These are phyloP conservation scores for Cyaniris semiargus DNA, from an alignment of 2,888 invertebrate genomes.

Conservation along the genomic window DNA sequence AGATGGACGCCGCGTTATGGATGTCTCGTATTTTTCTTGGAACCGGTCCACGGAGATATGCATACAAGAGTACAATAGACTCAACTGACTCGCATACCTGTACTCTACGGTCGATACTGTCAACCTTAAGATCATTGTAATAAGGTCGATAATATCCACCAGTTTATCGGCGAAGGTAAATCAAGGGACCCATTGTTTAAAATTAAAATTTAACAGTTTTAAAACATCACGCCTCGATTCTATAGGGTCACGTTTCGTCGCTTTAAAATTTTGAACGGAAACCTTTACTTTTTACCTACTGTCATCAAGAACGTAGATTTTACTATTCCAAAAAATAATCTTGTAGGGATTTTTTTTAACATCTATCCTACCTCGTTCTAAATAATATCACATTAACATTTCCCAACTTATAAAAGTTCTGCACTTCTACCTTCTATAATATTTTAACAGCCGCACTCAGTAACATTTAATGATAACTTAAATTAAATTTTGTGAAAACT, in stretches of 20 bases:
- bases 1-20: conserved; percentile 45
- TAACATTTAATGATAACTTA: too few species aligned
- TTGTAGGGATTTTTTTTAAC: too few species aligned
- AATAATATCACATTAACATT: too few species aligned
- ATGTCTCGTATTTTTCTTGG: conserved; percentile 66
- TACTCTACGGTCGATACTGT: conserved; percentile 34
- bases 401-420: too few species aligned
- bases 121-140: background rate
- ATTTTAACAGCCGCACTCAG: too few species aligned
- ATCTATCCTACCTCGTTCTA: too few species aligned
- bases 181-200: conserved; percentile 25
- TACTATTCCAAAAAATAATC: background rate
- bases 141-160: background rate
- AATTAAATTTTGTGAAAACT: too few species aligned
- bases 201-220: conserved; percentile 30
- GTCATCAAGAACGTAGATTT: background rate
- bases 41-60: conserved; percentile 61
- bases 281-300: background rate
- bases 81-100: conserved; percentile 51
- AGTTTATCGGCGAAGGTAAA: background rate
- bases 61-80: conserved; percentile 57
- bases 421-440: too few species aligned
- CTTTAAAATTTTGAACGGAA: conserved; percentile 12
- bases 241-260: background rate
- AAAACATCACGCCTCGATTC: conserved; percentile 27